Conservation (phyloP, 2,113 vertebrate genomes). For the Protomyctophum bolini region DNA sequence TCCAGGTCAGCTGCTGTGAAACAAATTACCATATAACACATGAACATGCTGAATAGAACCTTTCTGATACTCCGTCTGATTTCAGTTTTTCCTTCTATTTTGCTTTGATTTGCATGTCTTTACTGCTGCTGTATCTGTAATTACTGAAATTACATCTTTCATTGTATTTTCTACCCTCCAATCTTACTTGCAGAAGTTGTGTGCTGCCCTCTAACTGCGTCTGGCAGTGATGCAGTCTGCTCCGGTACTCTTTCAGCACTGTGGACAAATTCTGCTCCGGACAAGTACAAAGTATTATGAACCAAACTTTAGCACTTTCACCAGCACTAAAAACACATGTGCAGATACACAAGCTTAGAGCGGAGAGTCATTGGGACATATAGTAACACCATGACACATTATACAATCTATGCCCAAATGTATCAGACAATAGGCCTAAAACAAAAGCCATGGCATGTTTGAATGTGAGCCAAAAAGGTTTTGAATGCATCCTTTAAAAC, state of each 20-base stretch:
- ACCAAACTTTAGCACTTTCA: no score
- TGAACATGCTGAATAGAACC: not conserved
- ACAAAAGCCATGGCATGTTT: no score
- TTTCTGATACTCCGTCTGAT: not conserved
- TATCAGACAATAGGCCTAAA: no score
- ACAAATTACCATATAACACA: not conserved
- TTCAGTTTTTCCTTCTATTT: not conserved
- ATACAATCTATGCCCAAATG: no score
- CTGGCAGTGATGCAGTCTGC: slow-evolving; percentile 63
- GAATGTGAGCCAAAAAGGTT: no score
- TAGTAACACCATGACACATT: no score
- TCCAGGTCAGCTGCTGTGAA: slow-evolving; percentile 69
- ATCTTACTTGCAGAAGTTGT: slow-evolving; percentile 70
- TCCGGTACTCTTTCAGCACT: slow-evolving; percentile 57
- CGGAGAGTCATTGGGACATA: no score
- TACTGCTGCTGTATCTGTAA: no score
- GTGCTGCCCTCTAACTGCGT: slow-evolving; percentile 60
- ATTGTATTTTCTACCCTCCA: not conserved
- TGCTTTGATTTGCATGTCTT: no score
- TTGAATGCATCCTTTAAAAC: no score
- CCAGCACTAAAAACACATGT: no score
- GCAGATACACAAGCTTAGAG: no score
- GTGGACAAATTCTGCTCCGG: slow-evolving; percentile 51
- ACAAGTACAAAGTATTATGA: not conserved
- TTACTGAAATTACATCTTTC: not conserved